Evolutionary conservation across 2,888 invertebrate species (phyloP).

Genomic region (Chrysina gloriosa): DNA sequence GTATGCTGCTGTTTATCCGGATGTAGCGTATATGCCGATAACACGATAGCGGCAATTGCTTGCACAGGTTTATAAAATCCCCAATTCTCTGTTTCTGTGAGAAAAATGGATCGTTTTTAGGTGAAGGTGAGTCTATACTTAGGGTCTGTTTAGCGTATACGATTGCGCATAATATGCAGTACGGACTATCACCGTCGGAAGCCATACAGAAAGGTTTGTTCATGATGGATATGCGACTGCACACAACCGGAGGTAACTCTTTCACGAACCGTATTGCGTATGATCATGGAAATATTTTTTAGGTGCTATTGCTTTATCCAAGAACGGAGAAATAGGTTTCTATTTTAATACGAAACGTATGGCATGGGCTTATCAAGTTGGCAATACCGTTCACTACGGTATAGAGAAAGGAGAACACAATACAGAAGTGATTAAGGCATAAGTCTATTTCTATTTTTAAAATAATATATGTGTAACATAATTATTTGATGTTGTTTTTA

Average conservation of each 20-base stretch:
- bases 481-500: constrained; percentile 5
- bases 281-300: background rate
- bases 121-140: constrained; percentile 85
- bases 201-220: constrained; percentile 73
- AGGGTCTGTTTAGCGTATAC: constrained; percentile 80
- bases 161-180: constrained; percentile 75
- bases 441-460: background rate
- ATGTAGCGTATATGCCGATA: constrained; percentile 83
- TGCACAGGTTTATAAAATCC: constrained; percentile 72
- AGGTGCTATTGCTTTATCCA: constrained; percentile 76
- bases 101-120: background rate
- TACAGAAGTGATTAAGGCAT: background rate
- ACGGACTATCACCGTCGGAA: constrained; percentile 70
- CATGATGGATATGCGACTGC: constrained; percentile 76
- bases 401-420: constrained; percentile 67
- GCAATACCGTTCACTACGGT: constrained; percentile 66
- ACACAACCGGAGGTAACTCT: constrained; percentile 73
- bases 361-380: constrained; percentile 73
- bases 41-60: constrained; percentile 79
- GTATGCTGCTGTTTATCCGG: constrained; percentile 81
- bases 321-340: constrained; percentile 74
- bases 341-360: constrained; percentile 76
- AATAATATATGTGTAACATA: background rate
- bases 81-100: background rate
- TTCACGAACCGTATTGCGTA: no score